These are phyloP conservation scores for Bombylius major DNA, from an alignment of 2,888 invertebrate genomes.

Conservation along the genomic window DNA sequence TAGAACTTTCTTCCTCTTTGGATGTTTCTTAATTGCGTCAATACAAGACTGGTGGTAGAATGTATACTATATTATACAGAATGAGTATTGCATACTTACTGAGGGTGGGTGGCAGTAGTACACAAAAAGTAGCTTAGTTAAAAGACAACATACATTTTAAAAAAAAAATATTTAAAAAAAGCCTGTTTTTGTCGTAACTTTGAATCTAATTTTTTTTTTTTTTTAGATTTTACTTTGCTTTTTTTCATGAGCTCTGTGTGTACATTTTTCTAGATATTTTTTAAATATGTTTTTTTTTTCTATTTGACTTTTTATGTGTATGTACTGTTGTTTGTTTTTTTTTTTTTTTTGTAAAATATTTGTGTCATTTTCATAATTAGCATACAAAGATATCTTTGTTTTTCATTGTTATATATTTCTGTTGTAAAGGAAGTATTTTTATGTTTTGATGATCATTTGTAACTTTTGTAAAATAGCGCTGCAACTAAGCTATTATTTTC, in stretches of 20 bases:
- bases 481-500: too few species aligned
- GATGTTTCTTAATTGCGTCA: conserved; percentile 8
- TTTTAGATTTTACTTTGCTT: too few species aligned
- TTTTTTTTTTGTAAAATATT: background rate
- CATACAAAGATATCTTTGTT: background rate
- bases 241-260: background rate
- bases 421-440: background rate
- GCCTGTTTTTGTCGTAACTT: background rate
- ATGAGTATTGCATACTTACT: background rate
- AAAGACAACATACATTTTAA: background rate
- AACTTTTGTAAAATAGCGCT: too few species aligned
- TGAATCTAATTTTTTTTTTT: too few species aligned
- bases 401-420: background rate
- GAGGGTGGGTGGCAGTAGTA: background rate
- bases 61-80: background rate
- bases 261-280: too few species aligned
- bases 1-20: conserved; percentile 3
- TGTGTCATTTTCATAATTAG: background rate
- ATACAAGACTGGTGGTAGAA: background rate
- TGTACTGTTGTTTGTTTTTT: too few species aligned
- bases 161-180: background rate
- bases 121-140: background rate
- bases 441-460: too few species aligned
- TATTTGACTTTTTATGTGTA: too few species aligned
- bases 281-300: too few species aligned